These are phyloP conservation scores for Trachelus iudaicus DNA, from an alignment of 2,888 invertebrate genomes.

Conservation along the genomic window DNA sequence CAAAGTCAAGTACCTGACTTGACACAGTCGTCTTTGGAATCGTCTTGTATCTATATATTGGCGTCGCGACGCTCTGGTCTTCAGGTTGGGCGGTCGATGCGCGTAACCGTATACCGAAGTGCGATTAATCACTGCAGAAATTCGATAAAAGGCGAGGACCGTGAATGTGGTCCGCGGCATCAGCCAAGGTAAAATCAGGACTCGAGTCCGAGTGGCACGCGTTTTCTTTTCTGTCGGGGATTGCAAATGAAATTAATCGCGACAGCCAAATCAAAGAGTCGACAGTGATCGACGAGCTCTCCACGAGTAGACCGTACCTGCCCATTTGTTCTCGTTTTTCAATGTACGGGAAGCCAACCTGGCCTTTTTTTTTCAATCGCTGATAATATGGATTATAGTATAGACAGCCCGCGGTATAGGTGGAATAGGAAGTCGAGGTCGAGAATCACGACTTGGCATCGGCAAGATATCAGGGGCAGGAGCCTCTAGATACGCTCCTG, in stretches of 20 bases:
- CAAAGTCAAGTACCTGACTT: background rate
- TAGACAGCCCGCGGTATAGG: background rate
- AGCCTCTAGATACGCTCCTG: slow-evolving; percentile 8
- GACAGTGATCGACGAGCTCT: slow-evolving; percentile 42
- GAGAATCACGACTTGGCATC: background rate
- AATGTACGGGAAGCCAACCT: background rate
- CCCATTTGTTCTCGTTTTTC: background rate
- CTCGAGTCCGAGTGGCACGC: slow-evolving; percentile 18
- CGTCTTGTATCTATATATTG: background rate
- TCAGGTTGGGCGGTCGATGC: background rate
- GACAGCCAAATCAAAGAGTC: slow-evolving; percentile 47
- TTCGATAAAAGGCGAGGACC: background rate
- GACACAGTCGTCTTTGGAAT: background rate
- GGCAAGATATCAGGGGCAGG: background rate
- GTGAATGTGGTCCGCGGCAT: background rate
- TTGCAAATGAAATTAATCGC: slow-evolving; percentile 44
- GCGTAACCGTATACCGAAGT: background rate
- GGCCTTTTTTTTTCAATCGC: background rate
- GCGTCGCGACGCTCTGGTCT: background rate
- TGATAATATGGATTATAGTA: background rate
- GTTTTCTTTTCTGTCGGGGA: slow-evolving; percentile 18
- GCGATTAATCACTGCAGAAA: slow-evolving; percentile 4
- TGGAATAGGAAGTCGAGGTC: background rate
- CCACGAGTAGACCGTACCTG: background rate
- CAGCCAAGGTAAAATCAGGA: background rate